Base-by-base conservation (phyloP, 1,140 invertebrate species). In the Drosophila tristis region DNA sequence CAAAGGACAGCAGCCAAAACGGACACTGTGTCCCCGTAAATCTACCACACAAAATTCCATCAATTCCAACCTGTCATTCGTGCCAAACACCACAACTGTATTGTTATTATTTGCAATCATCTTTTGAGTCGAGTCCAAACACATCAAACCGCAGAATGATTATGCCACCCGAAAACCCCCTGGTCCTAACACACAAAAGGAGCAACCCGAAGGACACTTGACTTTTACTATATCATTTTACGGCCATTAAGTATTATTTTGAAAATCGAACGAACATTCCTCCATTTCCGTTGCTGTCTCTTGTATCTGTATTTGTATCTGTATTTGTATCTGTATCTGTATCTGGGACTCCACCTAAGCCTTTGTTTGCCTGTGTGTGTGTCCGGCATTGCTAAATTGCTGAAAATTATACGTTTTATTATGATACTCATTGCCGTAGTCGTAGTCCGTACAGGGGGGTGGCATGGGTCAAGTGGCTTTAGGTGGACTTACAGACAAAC, bases 181-280 rank as follows among this genome's bases (percentile, higher is more conserved):
- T 4, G 56, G 67, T 43, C 55, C 31, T 78, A 77, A 64, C 67
- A 75, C 50, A 42, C 54, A 39, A 77, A 59, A 42, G 59, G 11
- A 45, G 15, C 50, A 63, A 73, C 56, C 60, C 48, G 13, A 75
- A 49, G 53, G 65, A 61, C 66, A 87, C 71, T 89, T 82, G 77
- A 53, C 62, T 53, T 39, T 63, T 82, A 77, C 73, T 63, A 81
- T 80, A 89, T 89, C 80, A 89, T 90, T 89, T 89, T 84, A 89
- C 85, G 85, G 84, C 67, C 85, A 89, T 89, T 89, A 90, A 80
- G 75, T 89, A 85, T 89, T 90, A 89, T 89, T 90, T 39, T 89
- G 55, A 78, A 84, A 90, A 84, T 89, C 85, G 67, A 79, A 75
- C 26, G 31, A 39, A 48, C 44, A 48, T 23, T 49, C 29, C 7